Conservation (phyloP, 2,797 vertebrate genomes). For the Arnoldichthys spilopterus region DNA sequence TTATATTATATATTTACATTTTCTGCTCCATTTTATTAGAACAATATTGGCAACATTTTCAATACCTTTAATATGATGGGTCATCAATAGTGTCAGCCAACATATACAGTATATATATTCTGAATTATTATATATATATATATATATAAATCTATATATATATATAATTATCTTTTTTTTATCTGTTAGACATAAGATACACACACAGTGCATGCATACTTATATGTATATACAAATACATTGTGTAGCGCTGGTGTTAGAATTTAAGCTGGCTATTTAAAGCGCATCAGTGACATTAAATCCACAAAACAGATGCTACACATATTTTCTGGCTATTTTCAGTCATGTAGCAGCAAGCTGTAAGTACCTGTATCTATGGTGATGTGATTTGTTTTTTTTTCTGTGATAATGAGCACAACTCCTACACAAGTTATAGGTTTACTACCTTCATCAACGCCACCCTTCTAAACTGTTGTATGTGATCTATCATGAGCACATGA, state of each 20-base stretch:
- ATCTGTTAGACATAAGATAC: no score
- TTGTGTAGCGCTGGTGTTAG: neutral
- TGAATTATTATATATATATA: no score
- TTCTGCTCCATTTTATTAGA: no score
- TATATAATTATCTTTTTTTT: no score
- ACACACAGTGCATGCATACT: neutral
- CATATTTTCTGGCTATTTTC: constrained; percentile 49
- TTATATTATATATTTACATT: no score
- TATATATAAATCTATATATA: no score
- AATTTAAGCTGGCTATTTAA: constrained; percentile 27
- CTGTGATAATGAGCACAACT: constrained; percentile 62
- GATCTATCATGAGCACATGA: constrained; percentile 13
- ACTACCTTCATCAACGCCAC: constrained; percentile 20
- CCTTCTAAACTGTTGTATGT: neutral
- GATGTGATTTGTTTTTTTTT: constrained; percentile 65
- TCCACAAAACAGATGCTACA: constrained; percentile 52
- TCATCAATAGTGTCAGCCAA: no score
- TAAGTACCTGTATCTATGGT: constrained; percentile 76
- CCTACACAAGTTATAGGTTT: constrained; percentile 47
- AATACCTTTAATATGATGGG: no score
- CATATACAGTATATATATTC: no score
- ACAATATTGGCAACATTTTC: no score
- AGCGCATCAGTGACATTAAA: constrained; percentile 35
- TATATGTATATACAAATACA: neutral
- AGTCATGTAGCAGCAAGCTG: constrained; percentile 61